phyloP scores from a whole-genome alignment of 2,797 vertebrate genomes.

The Catostomus latipinnis region DNA sequence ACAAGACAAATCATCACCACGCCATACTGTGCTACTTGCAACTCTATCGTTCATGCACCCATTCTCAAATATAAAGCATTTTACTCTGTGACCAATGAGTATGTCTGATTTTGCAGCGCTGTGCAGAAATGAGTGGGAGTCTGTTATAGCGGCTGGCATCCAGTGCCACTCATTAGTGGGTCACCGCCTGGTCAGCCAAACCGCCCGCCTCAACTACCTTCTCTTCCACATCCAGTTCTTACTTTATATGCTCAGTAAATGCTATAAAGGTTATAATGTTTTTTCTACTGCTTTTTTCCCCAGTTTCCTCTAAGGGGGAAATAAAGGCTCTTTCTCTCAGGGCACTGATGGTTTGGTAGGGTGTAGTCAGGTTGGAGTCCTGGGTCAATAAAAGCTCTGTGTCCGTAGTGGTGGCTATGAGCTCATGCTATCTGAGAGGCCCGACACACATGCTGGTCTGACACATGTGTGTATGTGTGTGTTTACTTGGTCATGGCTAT shows the following conservation, averaged over 20 bases:
- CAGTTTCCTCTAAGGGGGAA: conserved; percentile 50
- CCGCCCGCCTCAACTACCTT: conserved; percentile 22
- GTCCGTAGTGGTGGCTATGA: conserved; percentile 24
- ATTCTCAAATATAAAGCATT: conserved; percentile 45
- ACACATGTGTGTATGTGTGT: conserved; percentile 67
- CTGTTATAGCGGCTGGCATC: conserved; percentile 59
- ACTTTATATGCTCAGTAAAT: conserved; percentile 17
- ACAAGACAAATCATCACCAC: conserved; percentile 51
- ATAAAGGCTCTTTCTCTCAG: conserved; percentile 56
- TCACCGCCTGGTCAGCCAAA: conserved; percentile 65
- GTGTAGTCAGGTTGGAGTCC: conserved; percentile 38
- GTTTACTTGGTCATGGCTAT: conserved; percentile 62
- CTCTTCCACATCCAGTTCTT: conserved; percentile 35
- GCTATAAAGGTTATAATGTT: conserved; percentile 34
- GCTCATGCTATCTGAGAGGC: conserved; percentile 30
- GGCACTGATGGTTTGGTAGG: conserved; percentile 29
- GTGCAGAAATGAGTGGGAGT: conserved; percentile 47
- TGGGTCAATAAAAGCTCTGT: conserved; percentile 50
- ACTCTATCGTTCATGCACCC: conserved; percentile 50
- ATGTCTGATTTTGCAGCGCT: conserved; percentile 58
- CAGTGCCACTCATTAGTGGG: conserved; percentile 51
- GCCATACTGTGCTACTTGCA: conserved; percentile 50
- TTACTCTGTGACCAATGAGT: conserved; percentile 60
- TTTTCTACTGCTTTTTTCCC: neutral
- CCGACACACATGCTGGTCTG: neutral